These are phyloP conservation scores for Caenorhabditis plicata DNA, from an alignment of 2,888 invertebrate species.

Conservation along the genomic window DNA sequence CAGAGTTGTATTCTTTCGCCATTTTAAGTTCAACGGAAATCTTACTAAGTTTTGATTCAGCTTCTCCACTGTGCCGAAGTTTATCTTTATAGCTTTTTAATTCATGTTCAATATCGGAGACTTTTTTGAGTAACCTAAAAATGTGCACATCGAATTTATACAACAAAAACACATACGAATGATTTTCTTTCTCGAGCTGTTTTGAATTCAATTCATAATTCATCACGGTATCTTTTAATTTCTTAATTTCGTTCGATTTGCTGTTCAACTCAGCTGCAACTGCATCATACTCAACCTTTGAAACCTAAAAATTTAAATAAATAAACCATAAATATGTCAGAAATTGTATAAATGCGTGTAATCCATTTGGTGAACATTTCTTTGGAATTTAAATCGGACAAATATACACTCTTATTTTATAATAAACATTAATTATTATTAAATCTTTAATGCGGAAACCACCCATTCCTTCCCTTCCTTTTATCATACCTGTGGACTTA, in stretches of 20 bases:
- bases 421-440: no score
- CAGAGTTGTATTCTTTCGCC: conserved; percentile 20
- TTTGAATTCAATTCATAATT: conserved; percentile 13
- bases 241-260: conserved; percentile 17
- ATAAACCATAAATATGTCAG: no score
- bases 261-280: conserved; percentile 3
- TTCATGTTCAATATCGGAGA: conserved; percentile 17
- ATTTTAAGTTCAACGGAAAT: conserved; percentile 17
- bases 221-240: conserved; percentile 10
- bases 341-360: no score
- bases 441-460: no score
- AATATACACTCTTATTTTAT: no score
- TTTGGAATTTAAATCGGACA: no score
- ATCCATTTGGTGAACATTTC: no score
- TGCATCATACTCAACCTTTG: conserved; percentile 9
- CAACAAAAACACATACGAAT: conserved; percentile 10
- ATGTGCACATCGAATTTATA: not conserved
- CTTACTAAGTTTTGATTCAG: conserved; percentile 22
- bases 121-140: conserved; percentile 14
- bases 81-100: conserved; percentile 19
- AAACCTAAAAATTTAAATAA: no score
- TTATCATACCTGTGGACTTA: no score
- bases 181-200: conserved; percentile 20
- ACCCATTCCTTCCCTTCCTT: no score
- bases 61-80: conserved; percentile 9